These are phyloP conservation scores for Timema cristinae DNA, from an alignment of 2,888 invertebrate species.

Conservation along the genomic window DNA sequence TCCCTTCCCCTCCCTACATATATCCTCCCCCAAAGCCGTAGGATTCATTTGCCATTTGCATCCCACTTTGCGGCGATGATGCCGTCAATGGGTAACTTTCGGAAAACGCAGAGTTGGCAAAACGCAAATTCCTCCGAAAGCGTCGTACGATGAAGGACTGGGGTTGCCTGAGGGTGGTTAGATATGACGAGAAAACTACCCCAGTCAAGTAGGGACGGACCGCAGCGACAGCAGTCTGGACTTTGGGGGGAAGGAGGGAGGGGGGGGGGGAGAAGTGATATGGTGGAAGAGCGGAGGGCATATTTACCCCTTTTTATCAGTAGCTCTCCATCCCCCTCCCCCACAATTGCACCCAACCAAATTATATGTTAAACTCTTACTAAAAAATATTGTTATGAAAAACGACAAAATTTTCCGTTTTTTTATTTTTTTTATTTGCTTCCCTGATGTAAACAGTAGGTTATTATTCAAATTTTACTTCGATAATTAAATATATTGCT, in stretches of 20 bases:
- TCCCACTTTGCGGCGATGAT: constrained; percentile 22
- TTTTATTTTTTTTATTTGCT: no score
- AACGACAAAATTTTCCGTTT: no score
- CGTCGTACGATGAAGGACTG: neutral
- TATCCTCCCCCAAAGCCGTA: neutral
- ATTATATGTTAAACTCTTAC: neutral
- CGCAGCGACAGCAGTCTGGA: neutral
- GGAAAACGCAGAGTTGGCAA: constrained; percentile 24
- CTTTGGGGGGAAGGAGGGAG: constrained; percentile 13
- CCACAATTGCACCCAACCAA: no score
- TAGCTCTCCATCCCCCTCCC: no score
- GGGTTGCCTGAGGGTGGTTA: neutral
- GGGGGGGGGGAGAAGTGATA: constrained; percentile 11
- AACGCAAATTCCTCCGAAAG: constrained; percentile 25
- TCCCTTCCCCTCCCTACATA: no score
- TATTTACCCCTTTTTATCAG: no score
- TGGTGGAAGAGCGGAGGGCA: neutral
- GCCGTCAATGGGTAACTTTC: constrained; percentile 22
- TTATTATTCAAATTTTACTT: no score
- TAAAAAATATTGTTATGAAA: neutral
- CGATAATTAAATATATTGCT: no score
- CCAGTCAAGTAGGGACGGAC: no score
- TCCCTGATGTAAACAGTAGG: no score
- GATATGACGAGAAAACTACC: neutral
- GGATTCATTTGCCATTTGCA: constrained; percentile 23